These are phyloP conservation scores for Drosophila nigricruria DNA, from an alignment of 2,888 invertebrate genomes.

Conservation along the genomic window DNA sequence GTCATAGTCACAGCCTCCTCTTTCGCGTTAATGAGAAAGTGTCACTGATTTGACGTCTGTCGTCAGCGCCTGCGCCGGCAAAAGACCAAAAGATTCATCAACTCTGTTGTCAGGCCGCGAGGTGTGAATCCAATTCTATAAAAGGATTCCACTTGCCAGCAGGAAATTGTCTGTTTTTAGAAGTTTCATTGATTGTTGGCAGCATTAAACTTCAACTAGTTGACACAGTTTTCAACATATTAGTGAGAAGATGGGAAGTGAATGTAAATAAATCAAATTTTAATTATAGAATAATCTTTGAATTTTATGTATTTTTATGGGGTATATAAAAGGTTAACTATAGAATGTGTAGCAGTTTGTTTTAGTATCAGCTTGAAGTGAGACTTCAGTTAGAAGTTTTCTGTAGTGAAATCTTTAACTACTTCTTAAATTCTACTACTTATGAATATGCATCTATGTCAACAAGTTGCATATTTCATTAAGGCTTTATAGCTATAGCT, in stretches of 20 bases:
- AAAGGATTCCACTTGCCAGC: slow-evolving; percentile 17
- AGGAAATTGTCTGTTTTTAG: slow-evolving; percentile 18
- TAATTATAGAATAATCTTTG: neutral
- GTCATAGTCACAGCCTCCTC: slow-evolving; percentile 16
- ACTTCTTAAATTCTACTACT: too few relatives aligned
- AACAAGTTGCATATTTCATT: too few relatives aligned
- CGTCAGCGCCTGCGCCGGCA: slow-evolving; percentile 55
- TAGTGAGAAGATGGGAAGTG: neutral
- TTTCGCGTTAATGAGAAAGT: slow-evolving; percentile 74
- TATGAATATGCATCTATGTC: too few relatives aligned
- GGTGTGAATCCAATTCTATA: slow-evolving; percentile 25
- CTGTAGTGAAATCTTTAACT: too few relatives aligned
- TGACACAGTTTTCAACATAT: slow-evolving; percentile 27
- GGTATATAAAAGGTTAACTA: too few relatives aligned
- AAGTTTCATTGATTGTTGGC: slow-evolving; percentile 37
- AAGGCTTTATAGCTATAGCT: too few relatives aligned
- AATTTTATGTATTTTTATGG: neutral
- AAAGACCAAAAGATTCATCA: slow-evolving; percentile 69
- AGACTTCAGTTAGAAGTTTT: too few relatives aligned
- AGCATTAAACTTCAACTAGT: slow-evolving; percentile 16
- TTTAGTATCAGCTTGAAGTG: neutral
- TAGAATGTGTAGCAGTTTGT: neutral
- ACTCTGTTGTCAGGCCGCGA: slow-evolving; percentile 50
- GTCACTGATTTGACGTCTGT: slow-evolving; percentile 73
- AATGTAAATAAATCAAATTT: neutral